These are phyloP conservation scores for Ceratina australensis DNA, from an alignment of 1,140 invertebrate genomes.

Conservation along the genomic window DNA sequence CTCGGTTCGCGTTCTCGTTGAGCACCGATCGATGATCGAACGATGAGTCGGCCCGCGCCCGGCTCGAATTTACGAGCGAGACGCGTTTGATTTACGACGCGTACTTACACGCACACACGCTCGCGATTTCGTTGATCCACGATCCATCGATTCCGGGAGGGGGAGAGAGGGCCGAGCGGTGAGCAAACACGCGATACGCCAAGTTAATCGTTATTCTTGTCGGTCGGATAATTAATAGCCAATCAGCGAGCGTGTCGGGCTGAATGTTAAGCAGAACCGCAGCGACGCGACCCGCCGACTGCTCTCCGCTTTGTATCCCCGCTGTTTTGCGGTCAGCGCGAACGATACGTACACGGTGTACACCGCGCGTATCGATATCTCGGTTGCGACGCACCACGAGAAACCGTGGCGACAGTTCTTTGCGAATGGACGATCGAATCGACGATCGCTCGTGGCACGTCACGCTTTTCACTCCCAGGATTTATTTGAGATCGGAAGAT, in stretches of 20 bases:
- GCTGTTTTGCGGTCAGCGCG: slow-evolving; percentile 34
- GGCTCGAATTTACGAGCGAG: slow-evolving; percentile 64
- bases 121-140: slow-evolving; percentile 57
- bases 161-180: slow-evolving; percentile 49
- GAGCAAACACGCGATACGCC: slow-evolving; percentile 60
- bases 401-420: slow-evolving; percentile 19
- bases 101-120: slow-evolving; percentile 6
- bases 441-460: slow-evolving; percentile 30
- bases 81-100: slow-evolving; percentile 63
- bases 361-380: slow-evolving; percentile 41
- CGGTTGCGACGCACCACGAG: background rate
- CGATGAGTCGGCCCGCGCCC: slow-evolving; percentile 54
- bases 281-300: background rate
- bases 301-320: slow-evolving; percentile 18
- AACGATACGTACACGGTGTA: background rate
- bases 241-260: slow-evolving; percentile 64
- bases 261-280: slow-evolving; percentile 67
- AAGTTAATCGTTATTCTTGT: slow-evolving; percentile 71
- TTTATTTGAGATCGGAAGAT: background rate
- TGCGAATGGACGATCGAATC: slow-evolving; percentile 46
- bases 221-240: slow-evolving; percentile 70
- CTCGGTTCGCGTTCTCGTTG: slow-evolving; percentile 1
- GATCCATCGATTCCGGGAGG: slow-evolving; percentile 55
- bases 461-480: background rate
- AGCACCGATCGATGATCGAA: slow-evolving; percentile 60